Conservation (phyloP, 1,140 invertebrate genomes). For the Halictus rubicundus region DNA sequence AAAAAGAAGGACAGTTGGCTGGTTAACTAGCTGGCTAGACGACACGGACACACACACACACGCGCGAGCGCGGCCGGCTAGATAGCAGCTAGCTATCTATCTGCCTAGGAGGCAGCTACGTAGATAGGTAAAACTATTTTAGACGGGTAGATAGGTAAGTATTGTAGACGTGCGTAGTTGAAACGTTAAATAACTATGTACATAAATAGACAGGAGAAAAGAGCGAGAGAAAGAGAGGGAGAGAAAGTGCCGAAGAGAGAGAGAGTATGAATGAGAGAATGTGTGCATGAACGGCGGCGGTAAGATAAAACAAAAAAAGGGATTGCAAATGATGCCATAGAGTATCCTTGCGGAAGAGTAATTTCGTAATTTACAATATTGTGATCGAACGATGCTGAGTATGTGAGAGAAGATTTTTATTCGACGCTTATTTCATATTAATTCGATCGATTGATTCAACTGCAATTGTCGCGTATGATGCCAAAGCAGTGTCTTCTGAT, state of each 20-base stretch:
- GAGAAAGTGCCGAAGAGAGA: too few species aligned
- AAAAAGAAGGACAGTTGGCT: neutral
- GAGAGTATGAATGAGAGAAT: too few species aligned
- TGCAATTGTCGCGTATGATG: neutral
- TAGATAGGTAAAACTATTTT: constrained; percentile 20
- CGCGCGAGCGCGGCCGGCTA: neutral
- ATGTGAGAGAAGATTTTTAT: constrained; percentile 1
- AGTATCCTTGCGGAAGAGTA: neutral
- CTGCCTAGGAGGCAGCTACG: neutral
- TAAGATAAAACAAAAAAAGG: neutral
- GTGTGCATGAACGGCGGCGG: too few species aligned
- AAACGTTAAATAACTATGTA: constrained; percentile 10
- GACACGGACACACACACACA: too few species aligned
- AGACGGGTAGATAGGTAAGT: constrained; percentile 12
- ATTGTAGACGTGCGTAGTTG: constrained; percentile 14
- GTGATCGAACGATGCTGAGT: neutral
- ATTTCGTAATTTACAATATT: neutral
- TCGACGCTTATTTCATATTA: constrained; percentile 13
- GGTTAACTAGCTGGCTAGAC: neutral
- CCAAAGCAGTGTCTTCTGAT: neutral
- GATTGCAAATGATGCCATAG: neutral
- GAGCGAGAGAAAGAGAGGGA: too few species aligned
- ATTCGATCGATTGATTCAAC: constrained; percentile 2
- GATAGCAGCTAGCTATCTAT: neutral
- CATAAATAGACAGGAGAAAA: neutral